Evolutionary conservation across 1,140 invertebrate genomes (phyloP).

Genomic region (Helicorthomorpha holstii): DNA sequence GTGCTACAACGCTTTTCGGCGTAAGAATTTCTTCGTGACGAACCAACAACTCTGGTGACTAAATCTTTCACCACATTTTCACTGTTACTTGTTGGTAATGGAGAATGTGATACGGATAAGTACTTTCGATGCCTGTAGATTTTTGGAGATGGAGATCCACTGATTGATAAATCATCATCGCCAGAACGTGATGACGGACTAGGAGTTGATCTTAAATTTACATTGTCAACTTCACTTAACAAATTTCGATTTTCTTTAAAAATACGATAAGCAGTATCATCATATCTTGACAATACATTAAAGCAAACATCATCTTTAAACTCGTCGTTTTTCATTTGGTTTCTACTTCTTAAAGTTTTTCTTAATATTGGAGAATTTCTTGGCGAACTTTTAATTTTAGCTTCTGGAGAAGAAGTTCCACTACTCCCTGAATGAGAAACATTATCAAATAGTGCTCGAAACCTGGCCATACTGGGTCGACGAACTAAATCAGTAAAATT

Average conservation of each 20-base stretch:
- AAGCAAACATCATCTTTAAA: not conserved
- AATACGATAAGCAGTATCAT: not conserved
- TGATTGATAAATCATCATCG: too few species aligned
- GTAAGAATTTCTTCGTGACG: slow-evolving; percentile 14
- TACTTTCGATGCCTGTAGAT: too few species aligned
- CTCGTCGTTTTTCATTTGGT: not conserved
- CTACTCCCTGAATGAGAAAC: not conserved
- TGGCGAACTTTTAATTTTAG: not conserved
- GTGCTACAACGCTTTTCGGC: slow-evolving; percentile 7
- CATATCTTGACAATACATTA: not conserved
- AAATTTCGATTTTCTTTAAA: not conserved
- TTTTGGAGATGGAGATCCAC: too few species aligned
- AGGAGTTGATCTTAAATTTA: not conserved
- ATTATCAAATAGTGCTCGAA: slow-evolving; percentile 27
- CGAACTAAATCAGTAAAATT: slow-evolving; percentile 19
- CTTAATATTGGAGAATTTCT: not conserved
- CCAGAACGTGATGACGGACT: not conserved
- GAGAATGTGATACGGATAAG: too few species aligned
- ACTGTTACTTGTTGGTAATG: not conserved
- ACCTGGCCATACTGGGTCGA: slow-evolving; percentile 28
- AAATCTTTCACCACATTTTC: not conserved
- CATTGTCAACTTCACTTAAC: not conserved
- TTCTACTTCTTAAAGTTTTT: not conserved
- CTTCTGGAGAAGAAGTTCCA: not conserved
- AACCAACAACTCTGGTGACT: not conserved